These are phyloP conservation scores for Polydrusus cervinus DNA, from an alignment of 2,888 invertebrate species.

Conservation along the genomic window DNA sequence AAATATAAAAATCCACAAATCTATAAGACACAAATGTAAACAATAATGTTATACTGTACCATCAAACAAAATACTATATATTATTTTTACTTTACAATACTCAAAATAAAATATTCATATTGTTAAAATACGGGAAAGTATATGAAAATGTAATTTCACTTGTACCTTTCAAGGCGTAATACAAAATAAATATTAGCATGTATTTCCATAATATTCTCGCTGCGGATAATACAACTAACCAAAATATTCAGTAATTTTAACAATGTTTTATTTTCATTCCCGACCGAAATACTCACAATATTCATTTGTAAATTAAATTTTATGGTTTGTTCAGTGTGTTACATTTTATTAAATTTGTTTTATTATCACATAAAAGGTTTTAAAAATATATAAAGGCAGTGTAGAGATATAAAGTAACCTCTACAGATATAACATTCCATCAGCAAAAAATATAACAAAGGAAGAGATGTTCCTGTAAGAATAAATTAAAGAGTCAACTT, in stretches of 20 bases:
- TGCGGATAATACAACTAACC: constrained; percentile 13
- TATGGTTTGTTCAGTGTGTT: not conserved
- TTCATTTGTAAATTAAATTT: constrained; percentile 4
- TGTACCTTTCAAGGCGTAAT: constrained; percentile 21
- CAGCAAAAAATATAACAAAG: no score
- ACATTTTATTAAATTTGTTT: not conserved
- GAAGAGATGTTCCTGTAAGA: no score
- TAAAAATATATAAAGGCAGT: no score
- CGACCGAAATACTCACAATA: not conserved
- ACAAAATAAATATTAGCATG: constrained; percentile 30
- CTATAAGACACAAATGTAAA: no score
- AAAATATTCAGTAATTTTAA: constrained; percentile 20
- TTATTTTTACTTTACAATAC: not conserved
- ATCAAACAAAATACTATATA: not conserved
- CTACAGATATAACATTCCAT: not conserved
- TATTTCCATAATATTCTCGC: constrained; percentile 26
- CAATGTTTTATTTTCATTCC: constrained; percentile 16
- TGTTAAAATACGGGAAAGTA: constrained; percentile 14
- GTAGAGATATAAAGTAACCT: no score
- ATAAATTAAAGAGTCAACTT: no score
- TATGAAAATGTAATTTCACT: constrained; percentile 19
- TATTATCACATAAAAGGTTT: no score
- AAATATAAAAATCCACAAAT: not conserved
- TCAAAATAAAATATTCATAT: constrained; percentile 14
- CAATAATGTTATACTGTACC: no score